A percentile compares a stretch with the other conserved stretches of the same genome.
Conservation (phyloP, 1,140 invertebrate species). For the Drosophila albomicans region DNA sequence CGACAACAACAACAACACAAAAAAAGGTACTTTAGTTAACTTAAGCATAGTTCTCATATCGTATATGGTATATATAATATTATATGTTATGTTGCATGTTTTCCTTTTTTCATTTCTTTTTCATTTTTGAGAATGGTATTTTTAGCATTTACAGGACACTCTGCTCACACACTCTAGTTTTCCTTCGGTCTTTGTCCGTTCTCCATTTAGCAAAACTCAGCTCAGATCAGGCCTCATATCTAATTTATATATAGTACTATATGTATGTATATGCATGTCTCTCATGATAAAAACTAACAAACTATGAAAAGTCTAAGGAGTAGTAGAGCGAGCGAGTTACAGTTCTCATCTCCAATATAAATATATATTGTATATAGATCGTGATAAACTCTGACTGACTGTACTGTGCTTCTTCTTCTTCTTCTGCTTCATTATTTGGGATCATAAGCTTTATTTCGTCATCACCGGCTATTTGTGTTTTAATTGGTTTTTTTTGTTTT, state of each 20-base stretch:
- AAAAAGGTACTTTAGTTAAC: constrained; percentile 69
- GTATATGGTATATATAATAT: constrained; percentile 35
- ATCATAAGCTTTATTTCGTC: constrained; percentile 2
- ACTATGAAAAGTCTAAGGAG: constrained; percentile 34
- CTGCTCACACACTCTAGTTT: constrained; percentile 13
- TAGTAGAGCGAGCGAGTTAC: constrained; percentile 17
- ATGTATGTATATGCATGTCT: neutral
- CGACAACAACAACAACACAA: constrained; percentile 69
- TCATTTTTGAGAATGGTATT: constrained; percentile 7
- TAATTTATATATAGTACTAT: neutral
- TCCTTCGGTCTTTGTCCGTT: neutral
- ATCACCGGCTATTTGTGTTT: constrained; percentile 18
- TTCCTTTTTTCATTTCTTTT: too few relatives aligned
- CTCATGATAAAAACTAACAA: constrained; percentile 30
- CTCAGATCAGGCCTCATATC: constrained; percentile 17
- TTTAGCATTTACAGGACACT: constrained; percentile 25
- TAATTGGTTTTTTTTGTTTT: neutral
- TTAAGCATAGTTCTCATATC: constrained; percentile 54
- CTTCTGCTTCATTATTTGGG: neutral
- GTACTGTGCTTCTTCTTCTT: constrained; percentile 19
- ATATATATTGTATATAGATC: constrained; percentile 21
- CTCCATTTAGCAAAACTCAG: constrained; percentile 7
- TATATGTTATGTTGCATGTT: constrained; percentile 28
- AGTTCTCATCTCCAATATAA: constrained; percentile 22
- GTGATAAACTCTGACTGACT: constrained; percentile 19